phyloP scores from a whole-genome alignment of 1,140 invertebrate genomes.

The Aporrectodea caliginosa region DNA sequence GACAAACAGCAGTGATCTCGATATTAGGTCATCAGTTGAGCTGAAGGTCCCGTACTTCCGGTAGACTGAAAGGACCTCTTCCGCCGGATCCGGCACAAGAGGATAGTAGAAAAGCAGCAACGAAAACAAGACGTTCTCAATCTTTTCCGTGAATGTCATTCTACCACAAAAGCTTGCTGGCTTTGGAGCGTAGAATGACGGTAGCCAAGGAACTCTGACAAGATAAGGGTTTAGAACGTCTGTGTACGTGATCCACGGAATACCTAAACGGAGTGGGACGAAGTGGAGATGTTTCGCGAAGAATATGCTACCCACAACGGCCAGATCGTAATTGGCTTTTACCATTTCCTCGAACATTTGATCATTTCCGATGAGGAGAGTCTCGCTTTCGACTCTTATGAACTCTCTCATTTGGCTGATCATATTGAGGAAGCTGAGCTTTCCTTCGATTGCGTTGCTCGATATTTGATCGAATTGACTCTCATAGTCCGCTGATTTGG shows the following conservation, averaged over 20 bases:
- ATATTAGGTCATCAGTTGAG: background rate
- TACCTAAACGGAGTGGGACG: background rate
- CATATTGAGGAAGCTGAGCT: background rate
- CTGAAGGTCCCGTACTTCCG: background rate
- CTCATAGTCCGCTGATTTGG: background rate
- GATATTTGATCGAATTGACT: background rate
- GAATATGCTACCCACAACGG: background rate
- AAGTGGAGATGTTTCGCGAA: background rate
- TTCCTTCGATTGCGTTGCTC: background rate
- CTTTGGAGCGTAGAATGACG: background rate
- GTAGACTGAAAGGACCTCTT: conserved; percentile 5
- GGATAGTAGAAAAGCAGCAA: background rate
- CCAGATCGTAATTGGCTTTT: background rate
- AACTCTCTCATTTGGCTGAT: background rate
- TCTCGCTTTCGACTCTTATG: background rate
- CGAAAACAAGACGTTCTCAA: background rate
- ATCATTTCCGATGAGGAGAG: background rate
- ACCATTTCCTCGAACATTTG: background rate
- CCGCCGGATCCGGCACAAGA: background rate
- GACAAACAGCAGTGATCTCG: conserved; percentile 8
- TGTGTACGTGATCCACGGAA: conserved; percentile 1
- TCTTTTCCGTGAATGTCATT: background rate
- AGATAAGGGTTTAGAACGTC: conserved; percentile 4
- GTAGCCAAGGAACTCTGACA: conserved; percentile 7
- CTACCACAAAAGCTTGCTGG: background rate